These are phyloP conservation scores for Synchiropus splendidus DNA, from an alignment of 2,113 vertebrate genomes.

Conservation along the genomic window DNA sequence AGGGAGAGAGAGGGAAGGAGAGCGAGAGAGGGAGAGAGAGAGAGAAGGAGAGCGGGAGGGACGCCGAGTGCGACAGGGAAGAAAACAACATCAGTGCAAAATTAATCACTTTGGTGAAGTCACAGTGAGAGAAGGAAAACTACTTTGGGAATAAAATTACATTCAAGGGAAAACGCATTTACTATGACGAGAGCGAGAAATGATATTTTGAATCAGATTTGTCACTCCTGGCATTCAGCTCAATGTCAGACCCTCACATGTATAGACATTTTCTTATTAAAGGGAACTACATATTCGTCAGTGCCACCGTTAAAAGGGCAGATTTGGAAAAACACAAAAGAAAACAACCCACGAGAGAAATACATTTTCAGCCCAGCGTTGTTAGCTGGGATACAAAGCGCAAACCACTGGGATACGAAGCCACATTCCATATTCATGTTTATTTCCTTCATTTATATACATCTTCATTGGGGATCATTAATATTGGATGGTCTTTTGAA, in stretches of 20 bases:
- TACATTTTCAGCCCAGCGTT: no score
- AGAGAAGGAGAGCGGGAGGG: not conserved
- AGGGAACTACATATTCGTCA: no score
- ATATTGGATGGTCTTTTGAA: no score
- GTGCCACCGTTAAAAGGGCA: slow-evolving; percentile 14
- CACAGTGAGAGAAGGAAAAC: slow-evolving; percentile 13
- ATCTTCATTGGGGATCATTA: no score
- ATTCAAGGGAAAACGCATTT: slow-evolving; percentile 34
- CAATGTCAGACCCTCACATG: slow-evolving; percentile 1
- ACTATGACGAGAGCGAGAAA: slow-evolving; percentile 22
- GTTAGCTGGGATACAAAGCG: no score
- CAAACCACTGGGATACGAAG: no score
- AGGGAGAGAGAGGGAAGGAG: not conserved
- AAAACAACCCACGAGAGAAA: not conserved
- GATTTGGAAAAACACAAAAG: no score
- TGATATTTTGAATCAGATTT: slow-evolving; percentile 49
- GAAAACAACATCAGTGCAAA: slow-evolving; percentile 34
- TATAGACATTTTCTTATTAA: no score
- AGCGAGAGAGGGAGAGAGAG: no score
- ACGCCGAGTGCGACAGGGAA: slow-evolving; percentile 17
- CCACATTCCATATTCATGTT: no score
- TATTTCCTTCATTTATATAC: no score
- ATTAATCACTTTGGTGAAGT: slow-evolving; percentile 34
- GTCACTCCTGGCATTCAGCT: slow-evolving; percentile 54
- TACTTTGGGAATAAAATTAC: slow-evolving; percentile 30